Percentiles rank a stretch among this genome's conserved stretches.
Conservation (phyloP, 1,140 invertebrate genomes). For the Zaprionus nigranus region DNA sequence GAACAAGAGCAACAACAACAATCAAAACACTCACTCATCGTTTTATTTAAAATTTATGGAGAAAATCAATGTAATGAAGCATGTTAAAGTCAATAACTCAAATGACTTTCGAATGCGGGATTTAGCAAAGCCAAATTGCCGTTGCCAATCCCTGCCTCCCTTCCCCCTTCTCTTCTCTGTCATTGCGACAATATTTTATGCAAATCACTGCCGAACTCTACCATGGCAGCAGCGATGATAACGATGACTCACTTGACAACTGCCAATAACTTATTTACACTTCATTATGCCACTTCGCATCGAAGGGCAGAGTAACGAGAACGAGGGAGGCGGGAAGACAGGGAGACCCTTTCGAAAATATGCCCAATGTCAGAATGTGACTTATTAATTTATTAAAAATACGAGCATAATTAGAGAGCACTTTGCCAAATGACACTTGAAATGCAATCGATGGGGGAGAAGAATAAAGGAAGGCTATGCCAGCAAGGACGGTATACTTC, state of each 20-base stretch:
- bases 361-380: constrained; percentile 70
- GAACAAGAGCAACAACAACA: constrained; percentile 39
- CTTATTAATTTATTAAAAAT: constrained; percentile 83
- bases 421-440: constrained; percentile 81
- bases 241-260: constrained; percentile 81
- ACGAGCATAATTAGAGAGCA: constrained; percentile 81
- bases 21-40: constrained; percentile 76
- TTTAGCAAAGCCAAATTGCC: constrained; percentile 14
- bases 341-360: constrained; percentile 48
- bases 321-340: neutral
- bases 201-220: constrained; percentile 69
- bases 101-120: constrained; percentile 67
- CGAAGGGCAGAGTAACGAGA: neutral
- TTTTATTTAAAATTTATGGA: constrained; percentile 83
- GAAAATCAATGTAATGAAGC: constrained; percentile 81
- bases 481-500: neutral
- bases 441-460: constrained; percentile 58
- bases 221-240: constrained; percentile 48
- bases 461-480: neutral
- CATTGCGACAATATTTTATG: constrained; percentile 75
- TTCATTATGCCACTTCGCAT: constrained; percentile 66
- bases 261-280: constrained; percentile 83
- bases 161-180: neutral
- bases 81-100: constrained; percentile 80
- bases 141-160: constrained; percentile 1